Conservation (phyloP, 2,113 vertebrate species). For the Nycticryphes semicollaris region DNA sequence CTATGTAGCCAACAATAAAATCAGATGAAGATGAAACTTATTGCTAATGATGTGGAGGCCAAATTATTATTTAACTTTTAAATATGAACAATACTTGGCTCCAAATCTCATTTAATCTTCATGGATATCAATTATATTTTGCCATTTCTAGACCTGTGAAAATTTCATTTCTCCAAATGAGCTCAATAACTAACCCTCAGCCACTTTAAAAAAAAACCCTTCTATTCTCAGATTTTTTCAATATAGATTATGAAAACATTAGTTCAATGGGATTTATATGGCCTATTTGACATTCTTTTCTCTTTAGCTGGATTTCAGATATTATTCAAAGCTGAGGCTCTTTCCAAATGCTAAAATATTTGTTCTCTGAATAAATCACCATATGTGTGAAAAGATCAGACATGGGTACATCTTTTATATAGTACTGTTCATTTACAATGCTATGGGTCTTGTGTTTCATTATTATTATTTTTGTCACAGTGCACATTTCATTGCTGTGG, state of each 20-base stretch:
- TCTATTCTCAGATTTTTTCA: slow-evolving; percentile 22
- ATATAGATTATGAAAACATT: slow-evolving; percentile 45
- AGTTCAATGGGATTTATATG: slow-evolving; percentile 48
- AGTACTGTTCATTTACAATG: background rate
- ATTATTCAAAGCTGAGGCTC: slow-evolving; percentile 17
- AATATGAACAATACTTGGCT: slow-evolving; percentile 47
- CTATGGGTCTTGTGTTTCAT: background rate
- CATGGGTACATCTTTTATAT: background rate
- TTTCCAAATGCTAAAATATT: slow-evolving; percentile 49
- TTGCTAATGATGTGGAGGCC: slow-evolving; percentile 30
- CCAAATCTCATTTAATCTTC: slow-evolving; percentile 49
- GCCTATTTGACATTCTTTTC: slow-evolving; percentile 37
- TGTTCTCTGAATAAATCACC: slow-evolving; percentile 41
- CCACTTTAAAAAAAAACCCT: background rate
- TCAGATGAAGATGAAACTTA: background rate
- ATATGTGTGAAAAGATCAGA: slow-evolving; percentile 18
- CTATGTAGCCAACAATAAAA: slow-evolving; percentile 30
- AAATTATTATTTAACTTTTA: slow-evolving; percentile 63
- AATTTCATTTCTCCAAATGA: slow-evolving; percentile 56
- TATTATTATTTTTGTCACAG: background rate
- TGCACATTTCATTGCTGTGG: background rate
- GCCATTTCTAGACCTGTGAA: slow-evolving; percentile 43
- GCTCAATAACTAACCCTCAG: slow-evolving; percentile 36
- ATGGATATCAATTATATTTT: slow-evolving; percentile 54
- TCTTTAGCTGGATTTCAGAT: slow-evolving; percentile 17